Base-by-base conservation (phyloP, 2,888 invertebrate species). In the Syrista parreyssii region DNA sequence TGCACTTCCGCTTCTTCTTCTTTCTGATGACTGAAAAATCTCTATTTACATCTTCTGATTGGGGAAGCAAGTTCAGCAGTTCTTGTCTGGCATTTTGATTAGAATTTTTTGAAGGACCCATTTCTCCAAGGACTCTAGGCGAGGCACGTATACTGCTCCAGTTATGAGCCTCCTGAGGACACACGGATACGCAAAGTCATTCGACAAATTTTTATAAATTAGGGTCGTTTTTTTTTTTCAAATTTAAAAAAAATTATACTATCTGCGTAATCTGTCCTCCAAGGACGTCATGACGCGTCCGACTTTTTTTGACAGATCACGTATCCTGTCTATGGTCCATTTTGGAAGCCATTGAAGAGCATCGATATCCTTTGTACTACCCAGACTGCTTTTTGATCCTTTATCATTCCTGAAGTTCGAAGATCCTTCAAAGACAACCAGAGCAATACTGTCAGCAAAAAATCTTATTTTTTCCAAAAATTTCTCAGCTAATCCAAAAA, bases 161-260 rank as follows among this genome's bases (percentile, higher is more conserved):
- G 74, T 79, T 80, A 75, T 83, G 78, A 76, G 80, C 79, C 83
- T 85, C 88, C 89, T 89, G 84, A 83, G 86, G 86, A 88, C 84
- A 89, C 86, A 88, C 85, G 84, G 78, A 76, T 76, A 78, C 76
- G 77, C 79, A 81, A 78, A 77, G 79, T 80, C 79, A 77, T 78
- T 83, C 78, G 72, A 81, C 77, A 71, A 71, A 15, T 71, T 33
- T 71, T 30, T 11, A 71, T 30, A 32, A 71, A 15, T 69, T 74
- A 68, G 76, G 69, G 68, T 76, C 40, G 74, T 79, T 81, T 34
- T 55, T 75, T 71, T 40, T 32, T 73, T 23, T n/a, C n/a, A n/a
- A n/a, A n/a, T n/a, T n/a, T n/a, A n/a, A n/a, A n/a, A n/a, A n/a
- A n/a, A 55, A 76, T 75, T 75, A 77, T 55, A 77, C 75, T 75